Base-by-base conservation (phyloP, 2,113 vertebrate genomes). In the Corvus moneduloides region DNA sequence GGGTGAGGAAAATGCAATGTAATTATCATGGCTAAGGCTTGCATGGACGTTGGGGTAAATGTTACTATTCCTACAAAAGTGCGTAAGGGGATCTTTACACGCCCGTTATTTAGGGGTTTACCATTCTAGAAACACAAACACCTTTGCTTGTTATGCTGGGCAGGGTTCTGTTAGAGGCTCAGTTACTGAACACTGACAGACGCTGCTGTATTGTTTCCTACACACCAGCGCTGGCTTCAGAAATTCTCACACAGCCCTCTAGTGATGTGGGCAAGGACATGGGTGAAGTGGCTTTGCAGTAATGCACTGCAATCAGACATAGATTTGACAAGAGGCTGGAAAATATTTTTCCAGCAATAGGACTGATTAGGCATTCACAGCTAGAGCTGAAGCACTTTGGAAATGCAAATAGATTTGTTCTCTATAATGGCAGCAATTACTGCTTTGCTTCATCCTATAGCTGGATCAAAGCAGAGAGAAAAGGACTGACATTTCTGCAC, bases 321-420 rank as follows among this genome's bases (percentile, higher is more conserved):
- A n/a, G 87, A 86, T 66, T 84, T 64, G 85, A 94, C 87, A 93
- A 93, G 76, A 84, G 93, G 58, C 54, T 93, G 69, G 84, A 90
- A 90, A 95, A 94, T 67, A 89, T 91, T 96, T 79, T 87, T 94
- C 77, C 52, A 89, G 88, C 89, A 90, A 86, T 95, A 75, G 87
- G 78, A 55, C 92, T 96, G 95, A 96, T 97, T 97, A 96, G 66
- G 84, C 64, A 93, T 93, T 96, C 82, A 86, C 46, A 96, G 78
- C 79, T 92, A 85, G 72, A 92, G 79, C 88, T 88, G 75, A 76
- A 93, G 82, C 64, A 68, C 81, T 91, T 81, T 67, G 84, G 94
- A 97, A 97, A 97, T 95, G 95, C 89, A 96, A 96, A 96, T 88
- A 91, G 75, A 75, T 92, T 93, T 91, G 90, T 88, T 95, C 90